phyloP scores from a whole-genome alignment of 2,797 vertebrate genomes.

The Scleropages formosus region DNA sequence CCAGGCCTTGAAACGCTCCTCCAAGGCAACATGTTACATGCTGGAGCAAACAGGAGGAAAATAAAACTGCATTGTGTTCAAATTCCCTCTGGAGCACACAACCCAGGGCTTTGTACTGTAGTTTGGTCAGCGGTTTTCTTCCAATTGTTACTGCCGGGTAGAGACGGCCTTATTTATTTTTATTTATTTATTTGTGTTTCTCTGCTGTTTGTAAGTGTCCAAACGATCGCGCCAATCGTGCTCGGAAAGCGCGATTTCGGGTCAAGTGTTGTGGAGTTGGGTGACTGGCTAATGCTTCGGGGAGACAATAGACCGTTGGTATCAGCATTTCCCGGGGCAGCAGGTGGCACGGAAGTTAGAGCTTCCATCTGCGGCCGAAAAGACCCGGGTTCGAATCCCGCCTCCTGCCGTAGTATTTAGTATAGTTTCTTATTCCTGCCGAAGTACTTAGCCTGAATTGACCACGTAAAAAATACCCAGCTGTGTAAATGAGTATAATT shows the following conservation, averaged over 20 bases:
- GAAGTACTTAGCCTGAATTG: too few species aligned
- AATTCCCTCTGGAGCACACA: neutral
- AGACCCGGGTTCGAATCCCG: too few species aligned
- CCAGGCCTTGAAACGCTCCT: conserved; percentile 29
- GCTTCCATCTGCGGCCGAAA: too few species aligned
- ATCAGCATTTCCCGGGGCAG: too few species aligned
- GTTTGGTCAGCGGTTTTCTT: conserved; percentile 22
- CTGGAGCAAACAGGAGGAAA: conserved; percentile 27
- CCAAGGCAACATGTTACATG: conserved; percentile 25
- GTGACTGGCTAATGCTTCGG: neutral
- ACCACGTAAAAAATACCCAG: too few species aligned
- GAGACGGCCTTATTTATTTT: conserved; percentile 10
- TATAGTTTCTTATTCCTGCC: too few species aligned
- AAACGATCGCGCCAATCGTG: neutral
- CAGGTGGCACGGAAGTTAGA: too few species aligned
- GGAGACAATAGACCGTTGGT: too few species aligned
- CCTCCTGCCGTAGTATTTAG: too few species aligned
- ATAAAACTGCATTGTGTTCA: conserved; percentile 22
- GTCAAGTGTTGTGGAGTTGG: neutral
- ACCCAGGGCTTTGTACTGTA: conserved; percentile 18
- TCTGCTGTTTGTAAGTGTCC: neutral
- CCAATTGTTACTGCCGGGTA: neutral
- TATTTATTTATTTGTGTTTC: neutral
- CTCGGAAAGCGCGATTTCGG: neutral
- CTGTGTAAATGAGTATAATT: too few species aligned